phyloP scores from a whole-genome alignment of 2,113 vertebrate genomes.

The Solenodon paradoxus region DNA sequence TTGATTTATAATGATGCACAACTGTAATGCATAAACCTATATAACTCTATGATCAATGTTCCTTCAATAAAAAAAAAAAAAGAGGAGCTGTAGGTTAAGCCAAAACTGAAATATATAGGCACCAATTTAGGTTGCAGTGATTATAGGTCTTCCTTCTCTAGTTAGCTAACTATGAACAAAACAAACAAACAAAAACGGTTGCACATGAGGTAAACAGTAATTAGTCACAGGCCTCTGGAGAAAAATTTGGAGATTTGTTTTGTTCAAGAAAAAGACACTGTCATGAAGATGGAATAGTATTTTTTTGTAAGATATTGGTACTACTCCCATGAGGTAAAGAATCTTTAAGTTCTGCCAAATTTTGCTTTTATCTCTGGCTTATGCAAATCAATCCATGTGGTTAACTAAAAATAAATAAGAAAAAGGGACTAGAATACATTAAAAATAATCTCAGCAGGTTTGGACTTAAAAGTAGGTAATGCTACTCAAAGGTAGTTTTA shows the following conservation, averaged over 20 bases:
- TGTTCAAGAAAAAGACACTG: background rate
- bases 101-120: background rate
- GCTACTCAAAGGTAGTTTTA: background rate
- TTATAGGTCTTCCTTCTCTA: background rate
- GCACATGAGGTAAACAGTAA: background rate
- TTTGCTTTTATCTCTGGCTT: background rate
- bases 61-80: no score
- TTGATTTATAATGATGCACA: no score
- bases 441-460: background rate
- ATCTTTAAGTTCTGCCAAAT: background rate
- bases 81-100: background rate
- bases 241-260: background rate
- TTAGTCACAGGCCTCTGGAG: background rate
- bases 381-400: background rate
- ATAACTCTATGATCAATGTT: no score
- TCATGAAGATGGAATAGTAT: background rate
- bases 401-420: no score
- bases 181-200: background rate
- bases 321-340: background rate
- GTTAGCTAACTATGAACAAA: background rate
- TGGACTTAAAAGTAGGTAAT: background rate
- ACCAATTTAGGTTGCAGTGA: background rate
- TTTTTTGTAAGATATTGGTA: background rate
- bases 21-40: no score
- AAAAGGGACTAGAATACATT: no score